Evolutionary conservation across 2,113 vertebrate genomes (phyloP), one percentile per base, ranked within the genome.

Genomic region (Lepus timidus): DNA sequence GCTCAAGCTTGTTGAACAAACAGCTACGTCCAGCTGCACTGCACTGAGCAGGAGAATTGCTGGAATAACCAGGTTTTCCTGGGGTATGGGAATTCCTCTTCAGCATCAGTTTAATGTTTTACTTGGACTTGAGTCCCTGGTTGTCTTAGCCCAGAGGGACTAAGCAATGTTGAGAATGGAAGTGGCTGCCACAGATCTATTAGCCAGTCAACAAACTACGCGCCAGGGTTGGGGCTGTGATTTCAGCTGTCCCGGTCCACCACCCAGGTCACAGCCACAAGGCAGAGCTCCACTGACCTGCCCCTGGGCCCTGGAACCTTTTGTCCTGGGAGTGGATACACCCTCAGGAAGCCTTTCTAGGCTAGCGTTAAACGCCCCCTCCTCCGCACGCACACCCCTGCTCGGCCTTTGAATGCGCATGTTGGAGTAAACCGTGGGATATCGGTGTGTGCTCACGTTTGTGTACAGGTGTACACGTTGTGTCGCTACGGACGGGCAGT

Each of bases 81-180:
- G 76, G 27, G 11, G 9, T 81, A n/a, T 44, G 61, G 65, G 20
- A 92, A 79, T 39, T 70, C 91, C 73, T 93, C 17, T 82, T 71
- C 44, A 92, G 78, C 51, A 73, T 55, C 31, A 92, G 36, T 80
- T 58, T 87, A 81, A 92, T 49, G 9, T 85, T 94, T 90, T 81
- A 91, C 27, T 27, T 71, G 74, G 82, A 90, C 13, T 90, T 39
- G 27, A 85, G 78, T 68, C 36, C 12, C 33, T 70, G 78, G 39
- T 78, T 93, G 90, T 85, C 81, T 85, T 74, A 95, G 22, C 58
- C 39, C 52, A 88, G 58, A 88, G 58, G 74, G 16, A 64, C 0
- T 70, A 27, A 62, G n/a, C 10, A 86, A 89, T 71, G 14, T 58
- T 91, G 61, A 95, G 62, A 74, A 52, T 81, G 52, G 79, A 95